phyloP scores from a whole-genome alignment of 1,140 invertebrate genomes.

The Ruditapes philippinarum region DNA sequence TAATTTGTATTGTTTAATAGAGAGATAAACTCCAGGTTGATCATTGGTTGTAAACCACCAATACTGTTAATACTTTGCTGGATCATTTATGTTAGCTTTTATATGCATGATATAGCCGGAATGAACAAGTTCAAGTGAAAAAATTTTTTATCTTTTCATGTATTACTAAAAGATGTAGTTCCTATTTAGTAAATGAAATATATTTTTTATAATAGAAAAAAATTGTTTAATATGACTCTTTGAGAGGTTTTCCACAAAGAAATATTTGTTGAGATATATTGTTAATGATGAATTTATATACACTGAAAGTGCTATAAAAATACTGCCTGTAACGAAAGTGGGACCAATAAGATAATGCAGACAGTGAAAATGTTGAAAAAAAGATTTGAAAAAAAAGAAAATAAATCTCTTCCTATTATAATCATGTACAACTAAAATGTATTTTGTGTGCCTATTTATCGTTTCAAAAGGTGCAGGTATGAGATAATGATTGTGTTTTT shows the following conservation, averaged over 20 bases:
- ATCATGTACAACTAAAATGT: background rate
- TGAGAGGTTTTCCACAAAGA: background rate
- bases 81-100: background rate
- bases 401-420: background rate
- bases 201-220: no score
- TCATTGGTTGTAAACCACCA: background rate
- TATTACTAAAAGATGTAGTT: no score
- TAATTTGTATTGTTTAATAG: background rate
- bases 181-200: no score
- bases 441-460: conserved; percentile 12
- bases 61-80: background rate
- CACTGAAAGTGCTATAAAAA: background rate
- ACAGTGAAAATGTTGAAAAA: background rate
- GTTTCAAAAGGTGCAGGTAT: conserved; percentile 15
- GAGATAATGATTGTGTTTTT: conserved; percentile 21
- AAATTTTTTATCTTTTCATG: background rate
- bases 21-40: background rate
- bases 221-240: background rate
- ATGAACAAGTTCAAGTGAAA: background rate
- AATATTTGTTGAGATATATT: background rate
- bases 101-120: background rate
- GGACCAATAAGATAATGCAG: background rate
- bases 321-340: background rate
- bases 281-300: background rate
- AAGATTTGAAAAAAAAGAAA: background rate